A percentile compares a stretch with the other conserved stretches of the same genome.
Conservation (phyloP, 2,113 vertebrate genomes). For the Hyperopisus bebe region DNA sequence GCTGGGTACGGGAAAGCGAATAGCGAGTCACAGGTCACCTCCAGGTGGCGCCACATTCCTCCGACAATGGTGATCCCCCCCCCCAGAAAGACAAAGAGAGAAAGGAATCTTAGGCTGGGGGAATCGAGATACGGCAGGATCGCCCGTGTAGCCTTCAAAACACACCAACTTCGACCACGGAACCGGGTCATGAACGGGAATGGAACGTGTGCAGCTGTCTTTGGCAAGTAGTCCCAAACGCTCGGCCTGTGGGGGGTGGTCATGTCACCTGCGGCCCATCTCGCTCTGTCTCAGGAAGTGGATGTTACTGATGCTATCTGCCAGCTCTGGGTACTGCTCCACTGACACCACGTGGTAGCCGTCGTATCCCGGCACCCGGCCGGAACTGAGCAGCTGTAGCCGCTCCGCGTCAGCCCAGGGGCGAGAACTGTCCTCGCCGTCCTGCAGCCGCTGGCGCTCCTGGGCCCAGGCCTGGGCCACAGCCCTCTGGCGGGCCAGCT, state of each 20-base stretch:
- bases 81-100: not conserved
- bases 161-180: conserved; percentile 64
- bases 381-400: conserved; percentile 83
- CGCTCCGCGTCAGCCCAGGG: conserved; percentile 92
- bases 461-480: conserved; percentile 78
- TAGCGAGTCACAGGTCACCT: not conserved
- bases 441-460: conserved; percentile 86
- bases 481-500: conserved; percentile 81
- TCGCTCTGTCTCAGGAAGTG: conserved; percentile 99
- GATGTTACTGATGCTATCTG: conserved; percentile 93
- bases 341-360: conserved; percentile 90
- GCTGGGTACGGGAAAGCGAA: conserved; percentile 62
- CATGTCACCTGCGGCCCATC: conserved; percentile 99
- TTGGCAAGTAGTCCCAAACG: conserved; percentile 87
- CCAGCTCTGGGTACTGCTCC: conserved; percentile 94
- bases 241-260: conserved; percentile 46
- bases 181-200: conserved; percentile 40
- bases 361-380: conserved; percentile 88
- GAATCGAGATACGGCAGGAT: not conserved
- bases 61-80: not conserved
- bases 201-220: conserved; percentile 83
- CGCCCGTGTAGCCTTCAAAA: conserved; percentile 29
- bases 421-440: conserved; percentile 88
- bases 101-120: not conserved
- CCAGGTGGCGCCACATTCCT: not conserved